Evolutionary conservation across 2,797 vertebrate genomes (phyloP).

Genomic region (Bradypodion ventrale): DNA sequence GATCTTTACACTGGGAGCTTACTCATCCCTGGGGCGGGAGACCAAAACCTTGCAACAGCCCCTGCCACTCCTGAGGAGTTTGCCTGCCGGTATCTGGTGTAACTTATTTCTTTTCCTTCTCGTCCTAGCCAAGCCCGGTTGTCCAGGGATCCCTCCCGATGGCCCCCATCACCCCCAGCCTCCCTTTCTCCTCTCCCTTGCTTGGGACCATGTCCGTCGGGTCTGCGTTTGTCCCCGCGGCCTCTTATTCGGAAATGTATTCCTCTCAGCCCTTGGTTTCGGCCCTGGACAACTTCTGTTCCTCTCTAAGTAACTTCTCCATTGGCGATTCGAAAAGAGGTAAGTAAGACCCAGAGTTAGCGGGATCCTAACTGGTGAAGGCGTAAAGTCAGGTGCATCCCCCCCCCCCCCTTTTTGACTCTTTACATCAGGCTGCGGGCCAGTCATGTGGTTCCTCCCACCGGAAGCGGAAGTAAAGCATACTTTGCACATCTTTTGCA

Average conservation of each 20-base stretch:
- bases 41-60: no score
- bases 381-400: background rate
- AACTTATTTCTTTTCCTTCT: background rate
- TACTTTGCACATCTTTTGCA: no score
- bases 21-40: no score
- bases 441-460: no score
- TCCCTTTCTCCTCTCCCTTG: conserved; percentile 80
- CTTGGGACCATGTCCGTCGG: conserved; percentile 79
- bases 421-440: no score
- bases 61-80: no score
- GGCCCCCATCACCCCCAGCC: conserved; percentile 76
- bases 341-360: conserved; percentile 60
- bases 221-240: conserved; percentile 69
- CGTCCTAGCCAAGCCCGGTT: conserved; percentile 65
- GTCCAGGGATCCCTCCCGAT: conserved; percentile 75
- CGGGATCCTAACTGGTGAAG: background rate
- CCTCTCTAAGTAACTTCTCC: conserved; percentile 85
- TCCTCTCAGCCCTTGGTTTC: conserved; percentile 74
- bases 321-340: conserved; percentile 88
- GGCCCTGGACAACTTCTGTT: conserved; percentile 82
- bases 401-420: no score
- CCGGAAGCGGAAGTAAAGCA: no score
- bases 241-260: conserved; percentile 76
- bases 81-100: background rate
- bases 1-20: no score